Base-by-base conservation (phyloP, 2,113 vertebrate genomes). In the Zootoca vivipara region DNA sequence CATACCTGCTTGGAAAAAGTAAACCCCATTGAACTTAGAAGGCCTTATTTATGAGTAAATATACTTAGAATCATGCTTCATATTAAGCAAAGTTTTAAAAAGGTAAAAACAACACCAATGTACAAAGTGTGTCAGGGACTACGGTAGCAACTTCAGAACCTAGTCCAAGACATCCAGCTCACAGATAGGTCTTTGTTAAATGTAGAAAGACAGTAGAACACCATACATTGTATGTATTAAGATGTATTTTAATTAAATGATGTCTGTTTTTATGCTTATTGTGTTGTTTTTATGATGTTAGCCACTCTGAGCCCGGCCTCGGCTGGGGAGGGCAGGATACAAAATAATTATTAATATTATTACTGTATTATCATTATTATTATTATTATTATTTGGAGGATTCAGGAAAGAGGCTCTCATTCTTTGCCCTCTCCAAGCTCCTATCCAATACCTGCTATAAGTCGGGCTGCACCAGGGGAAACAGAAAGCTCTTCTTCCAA, bases 361-460 rank as follows among this genome's bases (percentile, higher is more conserved):
- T 42, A n/a, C n/a, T n/a, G n/a, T n/a, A 42, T 8, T 42, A 42
- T 8, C 8, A 46, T 46, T 46, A 46, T 46, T 46, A 46, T 46
- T 46, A 46, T 46, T 46, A 46, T 46, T 46, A 67, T 67, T 67
- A 22, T 12, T 7, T 77, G 56, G 3, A 62, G 35, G 24, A 18
- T 38, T 64, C 9, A 82, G 52, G 16, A 16, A 64, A 42, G 22
- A 18, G 62, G 5, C 20, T 72, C 18, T 46, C 3, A 58, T 40
- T 24, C 18, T 86, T 56, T 33, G 22, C 8, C 13, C 13, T 69
- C 6, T 56, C 77, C 6, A 6, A 22, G 65, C 20, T 6, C 15
- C 38, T 38, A n/a, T 73, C 35, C 70, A 33, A 20, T 87, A 87
- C 86, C 86, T 87, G 86, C 86, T 65, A 87, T 87, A 40, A 87